Evolutionary conservation across 1,140 invertebrate species (phyloP), one percentile per base, ranked within the genome.

Genomic region (Mercenaria mercenaria): DNA sequence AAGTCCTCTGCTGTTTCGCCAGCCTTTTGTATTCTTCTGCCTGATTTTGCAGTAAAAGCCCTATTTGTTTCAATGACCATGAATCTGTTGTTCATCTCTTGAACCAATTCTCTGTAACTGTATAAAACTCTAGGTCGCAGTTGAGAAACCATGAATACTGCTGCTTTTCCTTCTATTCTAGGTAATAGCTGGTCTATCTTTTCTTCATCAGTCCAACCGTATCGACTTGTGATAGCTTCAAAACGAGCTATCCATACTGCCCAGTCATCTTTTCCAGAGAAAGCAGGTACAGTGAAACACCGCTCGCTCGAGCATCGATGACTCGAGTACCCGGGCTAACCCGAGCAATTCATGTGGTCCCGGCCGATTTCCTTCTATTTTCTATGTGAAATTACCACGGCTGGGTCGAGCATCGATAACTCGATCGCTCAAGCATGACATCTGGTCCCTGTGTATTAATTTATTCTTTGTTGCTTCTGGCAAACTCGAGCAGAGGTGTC

Each of bases 161-260:
- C 11, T 8, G 6, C 2, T 10, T 43, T 4, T 20, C 29, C 52
- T 47, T 50, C 56, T 18, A 89, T 59, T 32, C 59, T 37, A 64
- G 80, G 80, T 6, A 64, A 29, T n/a, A 83, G 34, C 4, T 83
- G 34, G 29, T 83, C 80, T n/a, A 83, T 3, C 39, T 26, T 67
- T 43, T 23, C 41, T 15, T 83, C 59, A 43, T 67, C 32, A n/a
- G 1, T 18, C 59, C 59, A 83, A 20, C 39, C 39, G 20, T 64
- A 67, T 2, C 80, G 34, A 13, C 34, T 6, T 3, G 80, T 56
- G 15, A 83, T 83, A 20, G 59, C 39, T 47, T 83, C 80, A 67
- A 83, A 83, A 23, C 59, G 59, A 3, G 29, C 26, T n/a, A 83
- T 83, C 80, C 80, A 83, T 13, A 64, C 80, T n/a, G 11, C 39